Conservation (phyloP, 2,888 invertebrate genomes). For the Chymomyza caudatula region DNA sequence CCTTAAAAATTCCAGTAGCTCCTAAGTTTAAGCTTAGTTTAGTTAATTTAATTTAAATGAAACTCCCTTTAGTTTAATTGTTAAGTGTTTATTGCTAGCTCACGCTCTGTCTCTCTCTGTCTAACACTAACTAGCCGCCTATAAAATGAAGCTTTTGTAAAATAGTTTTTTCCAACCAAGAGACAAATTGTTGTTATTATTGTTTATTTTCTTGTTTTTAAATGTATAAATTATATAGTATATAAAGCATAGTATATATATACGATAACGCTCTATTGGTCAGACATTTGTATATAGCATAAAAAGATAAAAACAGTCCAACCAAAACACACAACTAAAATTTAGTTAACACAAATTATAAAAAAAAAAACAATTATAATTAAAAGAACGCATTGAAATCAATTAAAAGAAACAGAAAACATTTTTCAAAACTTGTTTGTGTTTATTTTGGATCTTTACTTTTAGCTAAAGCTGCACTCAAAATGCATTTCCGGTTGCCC, state of each 20-base stretch:
- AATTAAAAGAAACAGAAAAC: conserved; percentile 54
- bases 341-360: conserved; percentile 74
- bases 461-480: conserved; percentile 30
- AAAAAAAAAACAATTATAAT: conserved; percentile 9
- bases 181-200: conserved; percentile 63
- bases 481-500: conserved; percentile 54
- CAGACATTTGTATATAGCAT: conserved; percentile 7
- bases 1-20: background rate
- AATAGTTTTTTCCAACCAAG: conserved; percentile 31
- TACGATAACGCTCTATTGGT: too few species aligned
- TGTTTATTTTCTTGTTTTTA: conserved; percentile 67
- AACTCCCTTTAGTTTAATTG: conserved; percentile 66
- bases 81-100: conserved; percentile 51
- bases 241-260: too few species aligned
- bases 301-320: conserved; percentile 23
- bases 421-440: conserved; percentile 53
- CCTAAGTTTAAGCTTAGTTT: conserved; percentile 53
- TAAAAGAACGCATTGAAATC: conserved; percentile 65
- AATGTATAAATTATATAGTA: conserved; percentile 56
- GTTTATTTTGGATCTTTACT: background rate
- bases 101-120: conserved; percentile 4
- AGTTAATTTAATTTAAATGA: conserved; percentile 70
- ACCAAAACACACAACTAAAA: conserved; percentile 38
- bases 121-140: background rate
- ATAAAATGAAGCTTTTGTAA: conserved; percentile 56